Evolutionary conservation across 2,113 vertebrate genomes (phyloP), one percentile per base, ranked within the genome.

Genomic region (Takifugu bimaculatus): DNA sequence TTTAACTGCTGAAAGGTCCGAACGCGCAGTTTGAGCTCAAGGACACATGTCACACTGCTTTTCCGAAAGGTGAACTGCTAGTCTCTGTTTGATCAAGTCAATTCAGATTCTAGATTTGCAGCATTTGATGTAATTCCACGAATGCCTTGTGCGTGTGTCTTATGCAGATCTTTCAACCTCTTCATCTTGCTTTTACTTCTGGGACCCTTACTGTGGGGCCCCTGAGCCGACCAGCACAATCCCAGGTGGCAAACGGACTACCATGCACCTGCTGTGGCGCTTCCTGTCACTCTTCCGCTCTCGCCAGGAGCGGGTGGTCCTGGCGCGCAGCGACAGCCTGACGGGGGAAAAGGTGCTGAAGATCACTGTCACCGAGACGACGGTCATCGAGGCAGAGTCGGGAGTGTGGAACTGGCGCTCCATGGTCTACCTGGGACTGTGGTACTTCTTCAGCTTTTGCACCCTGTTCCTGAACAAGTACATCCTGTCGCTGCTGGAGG

Each of bases 391-490:
- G 88, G 91, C 94, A 0, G 94, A 94, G 79, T 84, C 93, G 13
- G 96, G 97, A 4, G 91, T 94, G 55, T 94, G 92, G 92, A 95
- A 92, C 56, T 87, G 90, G 4, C 88, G 91, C 5, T 93, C 95
- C 0, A 80, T 98, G 50, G 58, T 77, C 66, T 96, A 94, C 88
- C 91, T 99, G 83, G 75, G 79, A 0, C 65, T 96, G 14, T 99
- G 97, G 96, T 99, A 93, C 75, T 96, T 95, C 89, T 95, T 98
- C 89, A 99, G 97, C 89, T 98, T 99, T 88, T 97, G 94, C 88
- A 98, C 96, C 0, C 92, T 99, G 9, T 98, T 97, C 66, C 96
- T 99, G 64, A 99, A 99, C 89, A 99, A 99, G 85, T 95, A 99
- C 70, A 97, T 99, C 58, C 85, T 99, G 53, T 93, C 96, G 0